These are phyloP conservation scores for Gnathonemus echidnorhynchus DNA, from an alignment of 2,113 vertebrate genomes.

Conservation along the genomic window DNA sequence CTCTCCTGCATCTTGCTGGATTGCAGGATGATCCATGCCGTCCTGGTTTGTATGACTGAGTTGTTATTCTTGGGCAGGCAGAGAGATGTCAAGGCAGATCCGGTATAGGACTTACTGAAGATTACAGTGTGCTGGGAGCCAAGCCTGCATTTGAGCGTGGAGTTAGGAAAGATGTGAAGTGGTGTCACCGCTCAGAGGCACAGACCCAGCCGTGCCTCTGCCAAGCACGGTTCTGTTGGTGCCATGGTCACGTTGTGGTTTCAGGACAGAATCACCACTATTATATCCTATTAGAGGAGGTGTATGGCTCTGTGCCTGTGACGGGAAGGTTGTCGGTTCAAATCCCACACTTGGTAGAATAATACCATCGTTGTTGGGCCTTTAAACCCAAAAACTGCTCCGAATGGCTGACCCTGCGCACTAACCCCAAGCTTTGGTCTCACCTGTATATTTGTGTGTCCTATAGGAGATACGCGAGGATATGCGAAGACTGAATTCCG, in stretches of 20 bases:
- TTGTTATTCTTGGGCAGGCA: slow-evolving; percentile 15
- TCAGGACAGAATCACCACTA: not conserved
- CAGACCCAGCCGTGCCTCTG: not conserved
- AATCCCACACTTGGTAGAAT: not conserved
- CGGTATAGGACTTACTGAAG: slow-evolving; percentile 15
- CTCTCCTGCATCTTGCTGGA: slow-evolving; percentile 8
- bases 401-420: not conserved
- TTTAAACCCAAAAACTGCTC: not conserved
- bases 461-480: not conserved
- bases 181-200: not conserved
- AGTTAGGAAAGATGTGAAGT: not conserved
- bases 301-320: not conserved
- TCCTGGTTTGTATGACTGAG: slow-evolving; percentile 1
- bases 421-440: not conserved
- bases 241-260: not conserved
- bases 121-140: not conserved
- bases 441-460: not conserved
- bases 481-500: not conserved
- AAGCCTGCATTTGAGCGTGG: not conserved
- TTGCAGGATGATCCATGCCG: not conserved
- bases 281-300: not conserved
- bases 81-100: slow-evolving; percentile 7
- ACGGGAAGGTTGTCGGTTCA: not conserved
- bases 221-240: not conserved
- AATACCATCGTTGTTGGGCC: not conserved